Base-by-base conservation (phyloP, 2,888 invertebrate species). In the Silvanus unidentatus region DNA sequence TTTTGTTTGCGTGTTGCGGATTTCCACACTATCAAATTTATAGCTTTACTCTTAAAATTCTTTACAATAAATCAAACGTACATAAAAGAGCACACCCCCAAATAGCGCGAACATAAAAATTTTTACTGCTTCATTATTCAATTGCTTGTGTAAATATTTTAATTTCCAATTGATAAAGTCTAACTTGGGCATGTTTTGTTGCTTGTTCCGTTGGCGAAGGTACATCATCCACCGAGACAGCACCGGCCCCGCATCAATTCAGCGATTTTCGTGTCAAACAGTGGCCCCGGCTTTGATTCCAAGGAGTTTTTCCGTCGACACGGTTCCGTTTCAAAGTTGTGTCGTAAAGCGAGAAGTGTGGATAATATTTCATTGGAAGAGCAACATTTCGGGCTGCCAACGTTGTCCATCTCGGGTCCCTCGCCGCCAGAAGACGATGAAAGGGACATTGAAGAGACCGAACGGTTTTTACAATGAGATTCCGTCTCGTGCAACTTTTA, bases 221-320 rank as follows among this genome's bases (percentile, higher is more conserved):
- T 58, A 44, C 58, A 58, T 52, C 58, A 58, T 43, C 62, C 61
- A 27, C 73, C 79, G 62, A 74, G 78, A 40, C 77, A 77, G 47
- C 77, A 79, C 59, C 77, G 89, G 52, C 86, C 88, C 50, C 80
- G 89, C 44, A 86, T 89, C 66, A 90, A 89, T 70, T 89, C 89
- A 48, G 90, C 89, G 57, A 88, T 89, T 63, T 89, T 88, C 71
- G 84, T 88, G 48, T 85, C 85, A 42, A 82, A 83, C 52, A 84
- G 84, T 60, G 83, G 84, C 0, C 77, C 81, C 22, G 84, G 84
- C 16, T 86, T 88, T 64, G 85, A 88, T 63, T 85, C 87, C 49
- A 81, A 86, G 61, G 88, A 88, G 72, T 88, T 88, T 66, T 73
- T 88, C 62, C 77, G 87, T 41, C 75, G 88, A 45, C 86, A 88